These are phyloP conservation scores for Heliconius erato DNA, from an alignment of 2,888 invertebrate genomes.

Conservation along the genomic window DNA sequence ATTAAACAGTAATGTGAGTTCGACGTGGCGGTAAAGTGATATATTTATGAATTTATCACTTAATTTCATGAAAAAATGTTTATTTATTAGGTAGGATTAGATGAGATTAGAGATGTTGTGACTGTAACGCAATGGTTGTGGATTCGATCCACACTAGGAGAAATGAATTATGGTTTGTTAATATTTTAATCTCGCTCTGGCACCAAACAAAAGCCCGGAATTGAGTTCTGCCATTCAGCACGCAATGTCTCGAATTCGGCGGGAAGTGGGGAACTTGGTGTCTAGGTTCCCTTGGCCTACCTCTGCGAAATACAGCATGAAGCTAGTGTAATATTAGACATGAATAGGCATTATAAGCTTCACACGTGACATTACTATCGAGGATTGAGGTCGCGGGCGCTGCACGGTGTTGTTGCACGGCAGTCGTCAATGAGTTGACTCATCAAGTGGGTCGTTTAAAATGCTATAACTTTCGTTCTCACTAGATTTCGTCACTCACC, in stretches of 20 bases:
- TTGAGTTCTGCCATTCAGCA: no score
- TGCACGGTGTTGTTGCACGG: constrained; percentile 18
- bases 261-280: no score
- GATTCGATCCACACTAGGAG: no score
- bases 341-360: background rate
- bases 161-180: no score
- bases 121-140: no score
- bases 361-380: background rate
- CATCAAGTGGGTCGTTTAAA: constrained; percentile 18
- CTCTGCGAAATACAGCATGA: no score
- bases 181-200: no score
- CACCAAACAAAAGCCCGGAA: no score
- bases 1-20: background rate
- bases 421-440: constrained; percentile 23
- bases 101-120: no score
- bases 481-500: background rate
- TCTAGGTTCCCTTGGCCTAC: no score
- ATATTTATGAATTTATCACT: background rate
- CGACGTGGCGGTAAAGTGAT: background rate
- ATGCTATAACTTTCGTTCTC: constrained; percentile 28
- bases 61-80: background rate
- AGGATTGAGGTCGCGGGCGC: constrained; percentile 19
- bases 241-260: no score
- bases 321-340: background rate
- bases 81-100: background rate